Conservation (phyloP, 2,113 vertebrate species). For the Oryctolagus cuniculus region mOryCun1.1 NC_091433.1:166912501-166913000, state of each 20-base stretch:
- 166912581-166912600: conserved; percentile 65
- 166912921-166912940: no score
- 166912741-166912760: background rate
- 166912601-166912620: conserved; percentile 39
- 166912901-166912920: no score
- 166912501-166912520: conserved; percentile 72
- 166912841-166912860: no score
- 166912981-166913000: no score
- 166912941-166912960: no score
- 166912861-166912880: no score
- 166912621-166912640: background rate
- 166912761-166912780: background rate
- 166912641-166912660: conserved; percentile 26
- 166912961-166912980: no score
- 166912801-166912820: no score
- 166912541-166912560: conserved; percentile 73
- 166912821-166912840: no score
- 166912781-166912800: no score
- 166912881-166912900: no score
- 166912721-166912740: background rate
- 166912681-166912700: conserved; percentile 27
- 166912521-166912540: conserved; percentile 79
- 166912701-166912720: conserved; percentile 21
- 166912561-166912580: conserved; percentile 70
- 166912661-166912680: conserved; percentile 21